phyloP scores from a whole-genome alignment of 1,140 invertebrate species.

The Trichonephila clavipes region DNA sequence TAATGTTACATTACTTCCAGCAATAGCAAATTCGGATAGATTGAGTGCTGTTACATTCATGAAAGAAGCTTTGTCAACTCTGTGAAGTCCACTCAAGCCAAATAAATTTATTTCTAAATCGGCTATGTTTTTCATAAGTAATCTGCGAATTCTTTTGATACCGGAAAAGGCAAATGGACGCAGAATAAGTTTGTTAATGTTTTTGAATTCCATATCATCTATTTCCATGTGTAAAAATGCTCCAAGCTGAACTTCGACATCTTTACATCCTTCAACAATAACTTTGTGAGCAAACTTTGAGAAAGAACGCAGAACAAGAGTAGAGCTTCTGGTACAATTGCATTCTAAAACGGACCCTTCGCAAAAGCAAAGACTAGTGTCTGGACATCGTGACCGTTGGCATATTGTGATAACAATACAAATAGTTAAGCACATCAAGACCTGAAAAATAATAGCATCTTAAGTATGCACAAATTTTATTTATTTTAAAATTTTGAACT shows the following conservation, averaged over 20 bases:
- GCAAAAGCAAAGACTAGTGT: neutral
- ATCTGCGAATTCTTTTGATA: neutral
- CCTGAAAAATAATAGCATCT: neutral
- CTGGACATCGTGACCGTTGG: neutral
- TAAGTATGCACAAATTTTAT: neutral
- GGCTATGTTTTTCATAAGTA: neutral
- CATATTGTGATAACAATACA: neutral
- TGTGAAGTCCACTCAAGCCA: neutral
- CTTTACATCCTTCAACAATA: neutral
- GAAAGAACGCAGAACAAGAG: neutral
- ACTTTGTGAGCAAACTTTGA: neutral
- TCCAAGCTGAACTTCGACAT: neutral
- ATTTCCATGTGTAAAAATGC: neutral
- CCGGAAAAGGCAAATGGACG: neutral
- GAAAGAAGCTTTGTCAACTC: neutral
- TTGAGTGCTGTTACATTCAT: conserved; percentile 35
- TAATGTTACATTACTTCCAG: neutral
- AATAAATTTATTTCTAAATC: neutral
- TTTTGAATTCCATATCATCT: neutral
- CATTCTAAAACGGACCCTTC: neutral
- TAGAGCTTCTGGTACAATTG: neutral
- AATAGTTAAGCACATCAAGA: neutral
- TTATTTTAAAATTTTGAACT: neutral
- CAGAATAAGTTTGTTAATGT: neutral
- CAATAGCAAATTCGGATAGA: conserved; percentile 2